These are phyloP conservation scores for Drosophila ercepeae DNA, from an alignment of 1,140 invertebrate species.

Conservation along the genomic window DNA sequence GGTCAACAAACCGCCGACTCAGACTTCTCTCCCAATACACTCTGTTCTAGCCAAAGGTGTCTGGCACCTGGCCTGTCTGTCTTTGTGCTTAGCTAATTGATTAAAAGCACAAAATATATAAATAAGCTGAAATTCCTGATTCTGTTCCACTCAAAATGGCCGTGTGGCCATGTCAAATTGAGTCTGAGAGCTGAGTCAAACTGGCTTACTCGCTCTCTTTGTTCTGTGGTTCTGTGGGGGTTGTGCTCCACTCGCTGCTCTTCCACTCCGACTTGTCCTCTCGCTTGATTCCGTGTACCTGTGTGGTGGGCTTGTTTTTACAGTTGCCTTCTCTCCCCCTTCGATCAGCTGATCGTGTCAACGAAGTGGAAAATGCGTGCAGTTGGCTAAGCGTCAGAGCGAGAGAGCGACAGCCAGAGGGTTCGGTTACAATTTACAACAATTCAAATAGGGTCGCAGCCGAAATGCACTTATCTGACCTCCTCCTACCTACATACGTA, in stretches of 20 bases:
- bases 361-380: slow-evolving; percentile 9
- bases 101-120: slow-evolving; percentile 26
- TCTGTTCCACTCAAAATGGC: slow-evolving; percentile 65
- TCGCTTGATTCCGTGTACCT: slow-evolving; percentile 30
- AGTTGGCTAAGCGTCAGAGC: not conserved
- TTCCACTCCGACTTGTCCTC: slow-evolving; percentile 2
- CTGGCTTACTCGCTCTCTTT: slow-evolving; percentile 2
- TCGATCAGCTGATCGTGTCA: slow-evolving; percentile 66
- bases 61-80: not conserved
- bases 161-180: not conserved
- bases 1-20: slow-evolving; percentile 67
- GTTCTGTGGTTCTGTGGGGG: slow-evolving; percentile 18
- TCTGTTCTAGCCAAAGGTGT: not conserved
- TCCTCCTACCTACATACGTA: slow-evolving; percentile 5
- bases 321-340: slow-evolving; percentile 5
- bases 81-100: slow-evolving; percentile 22
- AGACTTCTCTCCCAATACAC: not conserved
- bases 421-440: slow-evolving; percentile 14
- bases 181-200: not conserved
- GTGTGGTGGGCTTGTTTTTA: slow-evolving; percentile 34
- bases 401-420: not conserved
- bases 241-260: slow-evolving; percentile 6
- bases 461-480: slow-evolving; percentile 26
- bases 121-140: slow-evolving; percentile 27
- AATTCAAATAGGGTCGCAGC: slow-evolving; percentile 29